phyloP scores from a whole-genome alignment of 2,113 vertebrate genomes.

The Callocephalon fimbriatum region DNA sequence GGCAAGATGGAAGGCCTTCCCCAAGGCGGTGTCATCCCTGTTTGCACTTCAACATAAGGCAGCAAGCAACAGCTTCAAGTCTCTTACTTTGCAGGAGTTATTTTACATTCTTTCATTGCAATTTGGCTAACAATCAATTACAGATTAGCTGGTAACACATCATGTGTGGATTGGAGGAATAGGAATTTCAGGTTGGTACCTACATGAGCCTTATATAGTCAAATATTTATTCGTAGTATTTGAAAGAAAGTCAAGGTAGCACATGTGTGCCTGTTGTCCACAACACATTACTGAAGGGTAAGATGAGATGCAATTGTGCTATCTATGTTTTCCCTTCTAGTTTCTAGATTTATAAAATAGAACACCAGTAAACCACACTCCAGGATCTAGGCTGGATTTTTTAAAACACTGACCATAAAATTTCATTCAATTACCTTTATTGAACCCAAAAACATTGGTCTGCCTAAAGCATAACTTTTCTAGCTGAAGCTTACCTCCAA shows the following conservation, averaged over 20 bases:
- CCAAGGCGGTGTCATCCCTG: neutral
- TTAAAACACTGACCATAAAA: neutral
- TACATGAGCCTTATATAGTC: neutral
- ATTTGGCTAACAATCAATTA: neutral
- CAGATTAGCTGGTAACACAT: neutral
- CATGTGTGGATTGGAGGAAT: neutral
- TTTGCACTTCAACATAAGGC: neutral
- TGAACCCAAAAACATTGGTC: neutral
- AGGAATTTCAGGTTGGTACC: neutral
- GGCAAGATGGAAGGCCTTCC: neutral
- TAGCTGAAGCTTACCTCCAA: neutral
- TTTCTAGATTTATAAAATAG: neutral
- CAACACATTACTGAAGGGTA: neutral
- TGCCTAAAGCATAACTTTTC: neutral
- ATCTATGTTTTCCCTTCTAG: neutral
- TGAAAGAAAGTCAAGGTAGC: neutral
- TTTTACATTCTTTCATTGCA: neutral
- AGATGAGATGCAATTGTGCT: neutral
- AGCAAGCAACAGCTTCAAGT: neutral
- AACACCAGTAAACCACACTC: neutral
- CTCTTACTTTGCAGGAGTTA: neutral
- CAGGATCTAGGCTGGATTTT: neutral
- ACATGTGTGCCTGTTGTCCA: neutral
- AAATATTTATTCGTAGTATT: neutral
- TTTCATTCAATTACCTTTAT: neutral